phyloP scores from a whole-genome alignment of 2,888 invertebrate species.

The Ectemnius lituratus region DNA sequence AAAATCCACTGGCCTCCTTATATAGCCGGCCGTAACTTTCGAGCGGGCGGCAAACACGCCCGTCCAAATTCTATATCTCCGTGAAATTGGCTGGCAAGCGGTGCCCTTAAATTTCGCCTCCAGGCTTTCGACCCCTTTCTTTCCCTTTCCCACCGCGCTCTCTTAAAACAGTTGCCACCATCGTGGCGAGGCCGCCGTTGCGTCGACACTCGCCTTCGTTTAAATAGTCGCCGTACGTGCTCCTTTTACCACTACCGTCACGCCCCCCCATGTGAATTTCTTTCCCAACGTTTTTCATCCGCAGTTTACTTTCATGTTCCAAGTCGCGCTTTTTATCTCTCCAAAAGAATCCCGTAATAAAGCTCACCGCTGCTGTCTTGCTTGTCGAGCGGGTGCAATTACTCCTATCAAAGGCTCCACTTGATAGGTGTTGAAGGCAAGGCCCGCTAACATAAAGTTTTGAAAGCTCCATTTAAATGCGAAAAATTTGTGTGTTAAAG shows the following conservation, averaged over 20 bases:
- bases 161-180: neutral
- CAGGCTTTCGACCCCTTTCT: neutral
- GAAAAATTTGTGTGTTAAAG: no score
- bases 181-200: slow-evolving; percentile 16
- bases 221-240: neutral
- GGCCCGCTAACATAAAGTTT: no score
- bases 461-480: no score
- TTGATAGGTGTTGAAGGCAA: no score
- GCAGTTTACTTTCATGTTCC: slow-evolving; percentile 1
- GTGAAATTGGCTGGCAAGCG: slow-evolving; percentile 56
- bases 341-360: slow-evolving; percentile 9
- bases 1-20: slow-evolving; percentile 37
- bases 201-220: neutral
- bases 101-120: slow-evolving; percentile 49
- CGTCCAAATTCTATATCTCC: slow-evolving; percentile 52
- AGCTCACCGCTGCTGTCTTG: neutral
- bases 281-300: slow-evolving; percentile 13
- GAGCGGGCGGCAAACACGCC: slow-evolving; percentile 33
- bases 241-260: neutral
- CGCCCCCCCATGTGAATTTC: neutral
- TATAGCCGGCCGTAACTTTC: slow-evolving; percentile 14
- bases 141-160: neutral
- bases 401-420: no score
- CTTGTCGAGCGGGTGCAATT: no score
- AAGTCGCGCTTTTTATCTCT: neutral